Evolutionary conservation across 2,888 invertebrate species (phyloP), one percentile per base, ranked within the genome.

Genomic region (Leptinotarsa peninsularis): DNA sequence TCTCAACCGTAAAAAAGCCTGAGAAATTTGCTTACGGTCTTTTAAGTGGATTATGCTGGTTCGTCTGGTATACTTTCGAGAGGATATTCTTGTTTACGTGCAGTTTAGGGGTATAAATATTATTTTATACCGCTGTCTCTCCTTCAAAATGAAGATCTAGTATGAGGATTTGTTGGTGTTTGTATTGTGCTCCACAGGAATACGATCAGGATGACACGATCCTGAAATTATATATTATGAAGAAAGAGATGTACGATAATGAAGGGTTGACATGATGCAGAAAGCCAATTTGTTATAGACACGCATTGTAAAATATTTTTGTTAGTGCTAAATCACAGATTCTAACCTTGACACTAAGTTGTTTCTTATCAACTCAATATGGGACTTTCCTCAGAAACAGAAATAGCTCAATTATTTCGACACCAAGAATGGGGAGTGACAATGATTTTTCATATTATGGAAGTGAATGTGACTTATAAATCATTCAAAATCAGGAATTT

Each of bases 21-120:
- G n/a, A 33, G 43, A 18, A 63, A 63, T 63, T 63, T 63, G 63
- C 63, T 63, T 63, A 63, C 33, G 63, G n/a, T n/a, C 63, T 63
- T 60, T 60, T 63, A 63, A 63, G 63, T 63, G 63, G 63, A 63
- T 63, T 63, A 63, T 63, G n/a, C 33, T 18, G 63, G 63, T 63
- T 63, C 43, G 63, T 63, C 63, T 27, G 43, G 63, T 63, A 17
- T 63, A 63, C 33, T 33, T 63, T 13, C 3, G 18, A 33, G 63
- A 33, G 43, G 63, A 63, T 63, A 63, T 63, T 63, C 33, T 63
- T 63, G 63, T 63, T 63, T 63, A 58, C 63, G 43, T 15, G 33
- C 27, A 27, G 33, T 63, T 63, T 63, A 17, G n/a, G 17, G 33
- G n/a, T 10, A 63, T 63, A 63, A 63, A 63, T 63, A 63, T 33